These are phyloP conservation scores for Enteromius mattozi DNA, from an alignment of 2,797 vertebrate genomes.

Conservation along the genomic window DNA sequence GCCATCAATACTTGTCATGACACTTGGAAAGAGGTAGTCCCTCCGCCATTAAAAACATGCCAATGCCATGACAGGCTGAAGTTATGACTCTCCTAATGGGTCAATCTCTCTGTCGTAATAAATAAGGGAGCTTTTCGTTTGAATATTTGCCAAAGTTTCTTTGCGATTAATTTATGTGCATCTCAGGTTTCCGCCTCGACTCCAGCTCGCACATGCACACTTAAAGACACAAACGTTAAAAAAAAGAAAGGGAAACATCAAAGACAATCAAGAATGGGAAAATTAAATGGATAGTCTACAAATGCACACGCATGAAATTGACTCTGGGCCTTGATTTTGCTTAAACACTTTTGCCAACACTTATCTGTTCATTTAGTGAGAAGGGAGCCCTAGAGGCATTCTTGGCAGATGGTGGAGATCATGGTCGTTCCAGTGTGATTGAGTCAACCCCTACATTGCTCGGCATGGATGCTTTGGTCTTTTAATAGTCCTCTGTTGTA, in stretches of 20 bases:
- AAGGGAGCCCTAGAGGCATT: conserved; percentile 34
- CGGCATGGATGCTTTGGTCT: conserved; percentile 63
- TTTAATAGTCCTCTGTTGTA: conserved; percentile 71
- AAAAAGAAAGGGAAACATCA: background rate
- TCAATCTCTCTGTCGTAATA: conserved; percentile 62
- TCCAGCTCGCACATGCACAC: conserved; percentile 40
- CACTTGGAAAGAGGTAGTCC: conserved; percentile 37
- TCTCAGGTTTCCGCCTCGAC: conserved; percentile 54
- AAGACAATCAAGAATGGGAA: background rate
- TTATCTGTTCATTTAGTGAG: conserved; percentile 49
- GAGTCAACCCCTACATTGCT: conserved; percentile 57
- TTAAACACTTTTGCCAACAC: conserved; percentile 42
- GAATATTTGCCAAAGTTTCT: conserved; percentile 62
- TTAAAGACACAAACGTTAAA: conserved; percentile 34
- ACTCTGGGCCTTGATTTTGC: conserved; percentile 3
- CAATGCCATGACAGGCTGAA: conserved; percentile 55
- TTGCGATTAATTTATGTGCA: conserved; percentile 59
- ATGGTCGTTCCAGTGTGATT: conserved; percentile 47
- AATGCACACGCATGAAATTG: background rate
- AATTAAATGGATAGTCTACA: background rate
- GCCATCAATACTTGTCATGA: conserved; percentile 67
- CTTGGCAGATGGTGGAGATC: conserved; percentile 53
- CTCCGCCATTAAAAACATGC: conserved; percentile 61
- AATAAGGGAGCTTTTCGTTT: conserved; percentile 59
- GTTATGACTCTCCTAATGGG: conserved; percentile 59